Conservation (phyloP, 2,113 vertebrate species). For the Delphinus delphis region DNA sequence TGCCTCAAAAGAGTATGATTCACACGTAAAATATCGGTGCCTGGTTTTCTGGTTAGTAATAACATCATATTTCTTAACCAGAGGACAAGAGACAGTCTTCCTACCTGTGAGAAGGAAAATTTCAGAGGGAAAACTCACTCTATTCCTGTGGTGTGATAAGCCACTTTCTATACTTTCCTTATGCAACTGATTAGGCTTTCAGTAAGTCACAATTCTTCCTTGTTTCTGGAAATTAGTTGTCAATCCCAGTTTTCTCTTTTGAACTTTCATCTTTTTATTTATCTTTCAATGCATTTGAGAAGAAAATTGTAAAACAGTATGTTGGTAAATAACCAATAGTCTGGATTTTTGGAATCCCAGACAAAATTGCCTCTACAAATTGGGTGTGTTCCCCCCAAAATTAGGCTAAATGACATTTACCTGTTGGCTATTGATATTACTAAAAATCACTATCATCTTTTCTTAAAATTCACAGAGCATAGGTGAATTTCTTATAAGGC, state of each 20-base stretch:
- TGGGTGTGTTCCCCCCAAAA: neutral
- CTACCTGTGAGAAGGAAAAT: neutral
- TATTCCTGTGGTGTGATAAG: neutral
- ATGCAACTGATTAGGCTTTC: neutral
- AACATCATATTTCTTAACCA: neutral
- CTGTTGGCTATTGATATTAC: neutral
- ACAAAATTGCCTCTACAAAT: neutral
- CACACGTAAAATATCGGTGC: neutral
- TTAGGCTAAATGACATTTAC: neutral
- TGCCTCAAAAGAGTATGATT: neutral
- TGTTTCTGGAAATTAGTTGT: neutral
- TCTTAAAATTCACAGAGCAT: constrained; percentile 1
- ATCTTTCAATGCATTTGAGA: constrained; percentile 9
- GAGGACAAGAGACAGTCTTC: neutral
- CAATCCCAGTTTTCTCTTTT: neutral
- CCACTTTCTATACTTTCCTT: neutral
- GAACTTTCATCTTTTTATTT: neutral
- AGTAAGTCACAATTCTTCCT: neutral
- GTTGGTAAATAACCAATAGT: neutral
- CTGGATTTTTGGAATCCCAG: constrained; percentile 5
- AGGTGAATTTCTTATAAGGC: neutral
- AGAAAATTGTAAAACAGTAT: neutral
- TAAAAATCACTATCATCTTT: constrained; percentile 13
- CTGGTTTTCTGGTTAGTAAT: neutral
- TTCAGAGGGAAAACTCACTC: neutral